These are phyloP conservation scores for Tauraco erythrolophus DNA, from an alignment of 2,113 vertebrate genomes.

Conservation along the genomic window DNA sequence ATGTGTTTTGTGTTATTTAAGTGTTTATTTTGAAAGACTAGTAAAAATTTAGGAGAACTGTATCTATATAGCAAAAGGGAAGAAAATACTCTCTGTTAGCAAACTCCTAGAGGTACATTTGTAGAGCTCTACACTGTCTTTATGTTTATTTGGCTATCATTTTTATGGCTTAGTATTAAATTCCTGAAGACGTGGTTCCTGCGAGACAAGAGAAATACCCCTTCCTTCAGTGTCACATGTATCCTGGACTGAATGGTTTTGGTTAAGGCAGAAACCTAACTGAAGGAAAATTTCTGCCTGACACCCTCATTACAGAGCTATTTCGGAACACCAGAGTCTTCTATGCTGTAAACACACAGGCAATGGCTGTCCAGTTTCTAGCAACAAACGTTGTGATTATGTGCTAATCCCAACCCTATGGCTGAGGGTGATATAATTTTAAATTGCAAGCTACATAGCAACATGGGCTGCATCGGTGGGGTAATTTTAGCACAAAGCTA, in stretches of 20 bases:
- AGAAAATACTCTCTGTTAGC: neutral
- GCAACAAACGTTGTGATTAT: slow-evolving; percentile 1
- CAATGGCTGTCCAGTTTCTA: neutral
- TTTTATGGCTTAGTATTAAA: neutral
- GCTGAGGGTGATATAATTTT: neutral
- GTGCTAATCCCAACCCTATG: slow-evolving; percentile 23
- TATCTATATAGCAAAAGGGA: neutral
- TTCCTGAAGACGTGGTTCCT: neutral
- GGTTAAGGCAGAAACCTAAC: slow-evolving; percentile 1
- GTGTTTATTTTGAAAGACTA: neutral
- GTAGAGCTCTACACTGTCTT: neutral
- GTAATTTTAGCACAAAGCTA: slow-evolving; percentile 16
- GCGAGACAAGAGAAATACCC: neutral
- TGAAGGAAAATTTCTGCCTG: neutral
- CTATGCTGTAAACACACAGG: neutral
- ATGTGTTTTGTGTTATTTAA: neutral
- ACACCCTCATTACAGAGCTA: neutral
- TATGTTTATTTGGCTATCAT: neutral
- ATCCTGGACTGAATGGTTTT: neutral
- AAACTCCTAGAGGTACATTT: neutral
- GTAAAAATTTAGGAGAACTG: neutral
- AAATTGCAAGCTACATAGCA: neutral
- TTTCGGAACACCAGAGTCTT: neutral
- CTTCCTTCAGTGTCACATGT: neutral
- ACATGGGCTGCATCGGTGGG: neutral